These are phyloP conservation scores for Xanthorhoe spadicearia DNA, from an alignment of 2,888 invertebrate species.

Conservation along the genomic window DNA sequence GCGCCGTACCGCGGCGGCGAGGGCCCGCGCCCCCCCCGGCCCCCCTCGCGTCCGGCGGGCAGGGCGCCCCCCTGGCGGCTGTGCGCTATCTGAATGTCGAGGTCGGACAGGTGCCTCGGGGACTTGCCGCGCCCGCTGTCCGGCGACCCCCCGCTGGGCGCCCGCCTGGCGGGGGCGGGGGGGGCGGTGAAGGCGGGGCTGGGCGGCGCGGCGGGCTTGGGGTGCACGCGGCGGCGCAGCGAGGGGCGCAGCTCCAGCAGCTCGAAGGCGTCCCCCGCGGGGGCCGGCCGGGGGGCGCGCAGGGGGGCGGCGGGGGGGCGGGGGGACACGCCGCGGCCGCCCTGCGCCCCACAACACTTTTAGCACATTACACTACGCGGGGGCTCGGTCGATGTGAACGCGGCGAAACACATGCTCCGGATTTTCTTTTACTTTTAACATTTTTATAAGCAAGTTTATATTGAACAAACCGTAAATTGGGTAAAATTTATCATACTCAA, in stretches of 20 bases:
- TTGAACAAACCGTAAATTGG: background rate
- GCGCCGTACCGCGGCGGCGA: conserved; percentile 32
- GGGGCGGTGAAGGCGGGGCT: conserved; percentile 38
- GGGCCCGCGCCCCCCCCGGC: conserved; percentile 25
- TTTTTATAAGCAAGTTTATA: background rate
- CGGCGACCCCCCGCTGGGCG: conserved; percentile 24
- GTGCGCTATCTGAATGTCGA: conserved; percentile 61
- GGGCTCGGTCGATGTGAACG: background rate
- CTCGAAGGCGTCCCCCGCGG: conserved; percentile 38
- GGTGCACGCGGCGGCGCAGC: conserved; percentile 49
- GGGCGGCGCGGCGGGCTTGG: conserved; percentile 37
- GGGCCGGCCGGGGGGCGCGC: conserved; percentile 23
- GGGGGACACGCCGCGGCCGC: conserved; percentile 37
- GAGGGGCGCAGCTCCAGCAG: conserved; percentile 42
- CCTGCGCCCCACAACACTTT: conserved; percentile 47
- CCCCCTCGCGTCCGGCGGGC: conserved; percentile 15
- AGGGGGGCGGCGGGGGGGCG: conserved; percentile 7
- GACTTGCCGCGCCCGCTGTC: conserved; percentile 9
- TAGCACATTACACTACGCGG: conserved; percentile 31
- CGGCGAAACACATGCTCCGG: background rate
- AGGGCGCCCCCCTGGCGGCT: conserved; percentile 14
- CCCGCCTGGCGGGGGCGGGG: conserved; percentile 23
- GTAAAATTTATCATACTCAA: background rate
- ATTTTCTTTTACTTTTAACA: background rate
- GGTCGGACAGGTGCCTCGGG: conserved; percentile 51